Evolutionary conservation across 1,140 invertebrate species (phyloP).

Genomic region (Diachasma alloeum): DNA sequence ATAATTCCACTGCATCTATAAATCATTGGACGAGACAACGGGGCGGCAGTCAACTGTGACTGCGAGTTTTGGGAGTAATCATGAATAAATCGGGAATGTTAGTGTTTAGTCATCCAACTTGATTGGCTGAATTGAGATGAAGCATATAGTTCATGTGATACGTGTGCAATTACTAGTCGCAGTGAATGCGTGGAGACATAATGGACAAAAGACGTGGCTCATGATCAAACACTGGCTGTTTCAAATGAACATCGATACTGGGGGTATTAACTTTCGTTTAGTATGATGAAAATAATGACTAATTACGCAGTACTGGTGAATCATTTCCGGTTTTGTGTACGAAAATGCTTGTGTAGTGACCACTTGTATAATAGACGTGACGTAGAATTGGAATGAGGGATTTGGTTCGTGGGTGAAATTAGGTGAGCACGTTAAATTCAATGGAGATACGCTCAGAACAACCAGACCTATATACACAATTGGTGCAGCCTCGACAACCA

Average conservation of each 20-base stretch:
- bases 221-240: neutral
- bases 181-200: too few species aligned
- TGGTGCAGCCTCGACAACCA: neutral
- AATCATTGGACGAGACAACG: neutral
- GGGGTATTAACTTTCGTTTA: neutral
- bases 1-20: neutral
- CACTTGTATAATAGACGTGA: neutral
- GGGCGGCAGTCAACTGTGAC: neutral
- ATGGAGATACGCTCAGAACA: neutral
- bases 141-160: neutral
- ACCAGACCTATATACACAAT: neutral
- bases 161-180: neutral
- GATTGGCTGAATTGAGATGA: neutral
- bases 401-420: neutral
- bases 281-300: neutral
- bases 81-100: neutral
- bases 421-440: neutral
- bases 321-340: neutral
- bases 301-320: neutral
- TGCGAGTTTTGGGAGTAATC: neutral
- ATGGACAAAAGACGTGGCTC: neutral
- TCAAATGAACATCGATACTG: neutral
- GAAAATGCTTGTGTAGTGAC: neutral
- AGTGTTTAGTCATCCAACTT: neutral
- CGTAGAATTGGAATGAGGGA: neutral